phyloP scores from a whole-genome alignment of 2,888 invertebrate genomes.

The Xestia c-nigrum region DNA sequence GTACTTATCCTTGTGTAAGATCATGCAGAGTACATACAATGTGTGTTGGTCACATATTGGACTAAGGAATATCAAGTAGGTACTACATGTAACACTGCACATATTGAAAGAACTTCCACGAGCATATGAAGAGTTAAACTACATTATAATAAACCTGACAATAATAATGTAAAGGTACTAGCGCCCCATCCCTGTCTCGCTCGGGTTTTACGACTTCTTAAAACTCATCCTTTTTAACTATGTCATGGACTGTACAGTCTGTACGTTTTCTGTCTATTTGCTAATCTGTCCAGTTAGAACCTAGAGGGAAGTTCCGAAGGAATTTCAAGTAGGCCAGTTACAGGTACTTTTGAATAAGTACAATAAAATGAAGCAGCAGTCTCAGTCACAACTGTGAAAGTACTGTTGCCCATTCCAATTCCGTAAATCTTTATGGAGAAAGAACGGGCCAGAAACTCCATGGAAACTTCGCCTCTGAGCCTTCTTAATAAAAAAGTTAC shows the following conservation, averaged over 20 bases:
- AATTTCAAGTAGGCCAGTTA: too few species aligned
- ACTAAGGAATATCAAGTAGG: slow-evolving; percentile 15
- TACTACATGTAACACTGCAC: neutral
- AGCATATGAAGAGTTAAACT: neutral
- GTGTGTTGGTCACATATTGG: slow-evolving; percentile 23
- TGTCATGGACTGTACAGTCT: too few species aligned
- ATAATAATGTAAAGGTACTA: neutral
- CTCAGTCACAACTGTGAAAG: too few species aligned
- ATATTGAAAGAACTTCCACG: neutral
- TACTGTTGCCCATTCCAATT: too few species aligned
- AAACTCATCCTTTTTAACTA: too few species aligned
- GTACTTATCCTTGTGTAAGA: slow-evolving; percentile 14
- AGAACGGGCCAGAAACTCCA: too few species aligned
- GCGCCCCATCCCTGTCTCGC: neutral
- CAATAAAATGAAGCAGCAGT: too few species aligned
- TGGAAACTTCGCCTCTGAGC: neutral
- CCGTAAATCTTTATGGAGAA: too few species aligned
- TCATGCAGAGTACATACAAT: slow-evolving; percentile 4
- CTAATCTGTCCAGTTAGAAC: too few species aligned
- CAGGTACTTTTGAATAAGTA: too few species aligned
- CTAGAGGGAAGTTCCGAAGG: too few species aligned
- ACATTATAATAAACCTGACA: neutral
- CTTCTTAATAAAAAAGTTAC: neutral
- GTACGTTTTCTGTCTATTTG: too few species aligned
- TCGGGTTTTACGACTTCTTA: neutral